phyloP scores from a whole-genome alignment of 1,140 invertebrate genomes.

The Zelostemma sp. region DNA sequence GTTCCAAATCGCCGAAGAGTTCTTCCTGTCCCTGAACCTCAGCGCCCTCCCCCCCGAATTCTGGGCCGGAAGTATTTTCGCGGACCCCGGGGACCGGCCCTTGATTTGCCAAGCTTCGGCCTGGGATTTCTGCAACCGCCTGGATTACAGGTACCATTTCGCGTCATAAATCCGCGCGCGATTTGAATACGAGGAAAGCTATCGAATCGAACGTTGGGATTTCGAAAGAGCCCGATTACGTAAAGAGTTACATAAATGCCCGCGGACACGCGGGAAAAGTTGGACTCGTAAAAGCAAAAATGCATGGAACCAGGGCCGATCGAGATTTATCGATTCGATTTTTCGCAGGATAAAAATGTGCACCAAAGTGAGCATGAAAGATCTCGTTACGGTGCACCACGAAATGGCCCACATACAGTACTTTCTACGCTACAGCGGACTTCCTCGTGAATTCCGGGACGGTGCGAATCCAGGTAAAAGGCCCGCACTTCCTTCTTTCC shows the following conservation, averaged over 20 bases:
- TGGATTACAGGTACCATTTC: conserved; percentile 81
- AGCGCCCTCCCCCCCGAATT: conserved; percentile 85
- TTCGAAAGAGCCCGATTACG: no score
- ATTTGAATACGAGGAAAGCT: no score
- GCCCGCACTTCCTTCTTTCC: conserved; percentile 39
- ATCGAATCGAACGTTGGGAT: no score
- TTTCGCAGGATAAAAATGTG: conserved; percentile 94
- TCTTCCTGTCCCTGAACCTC: conserved; percentile 87
- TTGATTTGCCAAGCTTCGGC: conserved; percentile 89
- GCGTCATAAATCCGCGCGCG: no score
- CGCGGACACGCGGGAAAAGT: no score
- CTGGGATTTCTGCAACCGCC: conserved; percentile 92
- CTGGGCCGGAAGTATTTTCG: conserved; percentile 83
- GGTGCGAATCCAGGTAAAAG: conserved; percentile 90
- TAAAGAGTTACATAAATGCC: not conserved
- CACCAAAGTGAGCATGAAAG: conserved; percentile 88
- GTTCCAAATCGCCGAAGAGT: conserved; percentile 87
- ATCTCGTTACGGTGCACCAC: conserved; percentile 92
- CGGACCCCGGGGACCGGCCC: conserved; percentile 80
- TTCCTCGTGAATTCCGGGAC: conserved; percentile 87
- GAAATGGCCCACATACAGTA: conserved; percentile 95
- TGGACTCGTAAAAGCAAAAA: not conserved
- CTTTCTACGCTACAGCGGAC: conserved; percentile 86
- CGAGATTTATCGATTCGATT: conserved; percentile 10
- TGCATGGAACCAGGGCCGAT: no score